Evolutionary conservation across 2,888 invertebrate genomes (phyloP), one percentile per base, ranked within the genome.

Genomic region (Candidula unifasciata): DNA sequence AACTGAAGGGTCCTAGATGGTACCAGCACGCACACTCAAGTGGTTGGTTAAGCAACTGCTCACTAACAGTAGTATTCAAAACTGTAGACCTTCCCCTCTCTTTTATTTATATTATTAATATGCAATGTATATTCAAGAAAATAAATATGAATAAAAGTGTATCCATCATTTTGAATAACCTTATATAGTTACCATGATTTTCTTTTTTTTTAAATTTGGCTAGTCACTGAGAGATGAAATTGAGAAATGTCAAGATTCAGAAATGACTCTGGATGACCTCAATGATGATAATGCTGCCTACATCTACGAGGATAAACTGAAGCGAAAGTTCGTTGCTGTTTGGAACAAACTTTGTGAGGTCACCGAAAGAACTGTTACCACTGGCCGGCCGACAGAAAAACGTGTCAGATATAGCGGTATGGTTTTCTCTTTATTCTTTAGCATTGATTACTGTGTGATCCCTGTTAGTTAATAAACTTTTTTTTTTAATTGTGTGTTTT

Each of bases 221-320:
- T 86, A 95, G 92, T 95, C 95, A 88, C 94, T 97, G 33, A 95
- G 95, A 80, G 95, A 95, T 89, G 95, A 95, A 86, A 96, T 97
- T 80, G 95, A 95, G 88, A 94, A 95, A 87, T 92, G 96, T 8
- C 96, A 96, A 90, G 95, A 95, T 79, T 94, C 95, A 78, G 96
- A 97, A 89, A 95, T 97, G 2, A 78, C 86, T 18, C 79, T 92
- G 37, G 91, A 92, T 78, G 95, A 96, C 87, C 96, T 96, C 92
- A 96, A 96, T 90, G 96, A 96, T 88, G 96, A 96, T 52, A 95
- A 95, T 74, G 96, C 97, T 3, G 94, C 95, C 54, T 97, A 96
- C 93, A 94, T 97, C 68, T 95, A 96, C 88, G 95, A 96, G 87
- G 96, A 96, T 88, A 95, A 95, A 94, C 96, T 94, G 74, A 90